Evolutionary conservation across 2,888 invertebrate genomes (phyloP).

Genomic region (Ephialtes manifestator): DNA sequence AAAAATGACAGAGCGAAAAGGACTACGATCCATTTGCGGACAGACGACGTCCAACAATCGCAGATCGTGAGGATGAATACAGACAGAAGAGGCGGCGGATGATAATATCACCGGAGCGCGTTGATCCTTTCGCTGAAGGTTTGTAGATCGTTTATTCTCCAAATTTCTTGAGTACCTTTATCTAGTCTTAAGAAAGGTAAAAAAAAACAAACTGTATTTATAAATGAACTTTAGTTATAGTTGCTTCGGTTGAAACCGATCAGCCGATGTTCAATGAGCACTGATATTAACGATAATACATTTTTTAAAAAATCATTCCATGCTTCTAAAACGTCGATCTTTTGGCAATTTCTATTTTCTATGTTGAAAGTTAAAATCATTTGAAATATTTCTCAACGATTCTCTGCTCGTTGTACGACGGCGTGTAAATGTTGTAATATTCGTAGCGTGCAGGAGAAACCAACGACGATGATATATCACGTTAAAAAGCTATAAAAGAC

Average conservation of each 20-base stretch:
- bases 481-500: slow-evolving; percentile 19
- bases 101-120: slow-evolving; percentile 98
- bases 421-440: slow-evolving; percentile 32
- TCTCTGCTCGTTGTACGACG: slow-evolving; percentile 18
- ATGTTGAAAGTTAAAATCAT: background rate
- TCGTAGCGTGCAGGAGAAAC: slow-evolving; percentile 32
- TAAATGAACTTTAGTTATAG: slow-evolving; percentile 21
- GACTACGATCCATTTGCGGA: slow-evolving; percentile 98
- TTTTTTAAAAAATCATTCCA: too few species aligned
- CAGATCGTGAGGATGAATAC: slow-evolving; percentile 99
- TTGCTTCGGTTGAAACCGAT: slow-evolving; percentile 26
- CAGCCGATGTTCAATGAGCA: slow-evolving; percentile 20
- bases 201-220: slow-evolving; percentile 7
- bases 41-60: slow-evolving; percentile 95
- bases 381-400: background rate
- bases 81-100: slow-evolving; percentile 94
- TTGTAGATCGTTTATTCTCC: slow-evolving; percentile 84
- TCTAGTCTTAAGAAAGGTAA: slow-evolving; percentile 17
- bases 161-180: slow-evolving; percentile 33
- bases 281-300: background rate
- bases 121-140: slow-evolving; percentile 99
- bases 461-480: slow-evolving; percentile 30
- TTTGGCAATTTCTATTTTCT: too few species aligned
- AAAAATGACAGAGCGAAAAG: slow-evolving; percentile 92
- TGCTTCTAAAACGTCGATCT: too few species aligned